Evolutionary conservation across 2,888 invertebrate genomes (phyloP).

Genomic region (Nomada flava): DNA sequence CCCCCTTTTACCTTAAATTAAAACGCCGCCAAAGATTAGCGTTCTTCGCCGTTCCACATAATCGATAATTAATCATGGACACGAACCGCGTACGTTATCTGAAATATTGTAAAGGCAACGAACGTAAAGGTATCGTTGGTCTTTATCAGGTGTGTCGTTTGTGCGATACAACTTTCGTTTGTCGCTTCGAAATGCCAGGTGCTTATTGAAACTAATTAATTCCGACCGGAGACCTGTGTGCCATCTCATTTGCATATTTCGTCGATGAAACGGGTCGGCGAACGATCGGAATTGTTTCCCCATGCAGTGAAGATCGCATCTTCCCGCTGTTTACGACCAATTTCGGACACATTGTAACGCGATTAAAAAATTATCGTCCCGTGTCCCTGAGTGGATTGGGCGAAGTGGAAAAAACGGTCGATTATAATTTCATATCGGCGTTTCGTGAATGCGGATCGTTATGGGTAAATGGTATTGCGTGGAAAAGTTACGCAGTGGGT

Average conservation of each 20-base stretch:
- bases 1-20: not conserved
- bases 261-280: not conserved
- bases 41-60: not conserved
- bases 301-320: not conserved
- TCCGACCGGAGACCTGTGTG: constrained; percentile 35
- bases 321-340: not conserved
- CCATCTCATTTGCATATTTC: constrained; percentile 27
- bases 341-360: not conserved
- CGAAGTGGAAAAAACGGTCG: too few relatives aligned
- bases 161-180: not conserved
- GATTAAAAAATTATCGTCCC: not conserved
- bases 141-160: not conserved
- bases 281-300: not conserved
- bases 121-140: not conserved
- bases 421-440: too few relatives aligned
- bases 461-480: too few relatives aligned
- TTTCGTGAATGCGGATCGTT: not conserved
- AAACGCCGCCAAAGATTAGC: not conserved
- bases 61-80: not conserved
- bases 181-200: not conserved
- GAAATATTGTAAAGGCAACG: not conserved
- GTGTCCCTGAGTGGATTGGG: not conserved
- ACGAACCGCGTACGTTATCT: not conserved
- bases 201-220: constrained; percentile 32
- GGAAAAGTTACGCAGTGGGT: too few relatives aligned